Conservation (phyloP, 2,113 vertebrate genomes). For the Myotis brandtii region DNA sequence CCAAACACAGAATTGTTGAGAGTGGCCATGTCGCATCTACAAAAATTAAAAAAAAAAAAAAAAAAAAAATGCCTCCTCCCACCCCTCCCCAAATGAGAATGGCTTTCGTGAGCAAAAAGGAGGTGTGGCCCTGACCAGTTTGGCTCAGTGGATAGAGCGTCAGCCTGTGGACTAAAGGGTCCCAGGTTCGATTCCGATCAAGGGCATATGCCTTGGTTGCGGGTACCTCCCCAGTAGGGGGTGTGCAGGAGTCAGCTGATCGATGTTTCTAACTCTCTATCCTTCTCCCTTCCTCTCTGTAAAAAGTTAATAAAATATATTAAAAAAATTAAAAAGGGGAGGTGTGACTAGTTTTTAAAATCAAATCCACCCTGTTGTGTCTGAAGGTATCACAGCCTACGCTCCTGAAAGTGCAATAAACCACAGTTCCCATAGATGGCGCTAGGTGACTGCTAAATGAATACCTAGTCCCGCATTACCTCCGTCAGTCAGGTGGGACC, state of each 20-base stretch:
- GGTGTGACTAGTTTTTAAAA: not conserved
- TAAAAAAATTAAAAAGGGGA: not conserved
- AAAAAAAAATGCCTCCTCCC: not conserved
- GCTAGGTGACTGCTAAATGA: slow-evolving; percentile 55
- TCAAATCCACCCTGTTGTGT: not conserved
- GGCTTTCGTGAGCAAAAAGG: not conserved
- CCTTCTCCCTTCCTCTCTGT: no score
- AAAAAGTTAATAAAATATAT: no score
- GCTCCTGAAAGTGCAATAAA: slow-evolving; percentile 43
- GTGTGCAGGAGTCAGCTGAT: no score
- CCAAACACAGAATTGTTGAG: not conserved
- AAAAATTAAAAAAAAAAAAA: not conserved
- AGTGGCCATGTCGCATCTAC: not conserved
- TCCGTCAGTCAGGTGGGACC: not conserved
- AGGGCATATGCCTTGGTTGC: no score
- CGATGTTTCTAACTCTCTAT: no score
- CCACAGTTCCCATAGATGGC: slow-evolving; percentile 69
- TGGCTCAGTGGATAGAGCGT: no score
- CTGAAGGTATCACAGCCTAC: not conserved
- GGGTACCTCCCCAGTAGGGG: no score
- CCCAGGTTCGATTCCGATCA: no score
- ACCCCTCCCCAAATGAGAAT: not conserved
- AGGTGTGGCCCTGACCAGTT: not conserved
- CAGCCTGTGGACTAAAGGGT: no score
- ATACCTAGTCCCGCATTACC: not conserved